These are phyloP conservation scores for Cossypha caffra DNA, from an alignment of 2,797 vertebrate genomes.

Conservation along the genomic window DNA sequence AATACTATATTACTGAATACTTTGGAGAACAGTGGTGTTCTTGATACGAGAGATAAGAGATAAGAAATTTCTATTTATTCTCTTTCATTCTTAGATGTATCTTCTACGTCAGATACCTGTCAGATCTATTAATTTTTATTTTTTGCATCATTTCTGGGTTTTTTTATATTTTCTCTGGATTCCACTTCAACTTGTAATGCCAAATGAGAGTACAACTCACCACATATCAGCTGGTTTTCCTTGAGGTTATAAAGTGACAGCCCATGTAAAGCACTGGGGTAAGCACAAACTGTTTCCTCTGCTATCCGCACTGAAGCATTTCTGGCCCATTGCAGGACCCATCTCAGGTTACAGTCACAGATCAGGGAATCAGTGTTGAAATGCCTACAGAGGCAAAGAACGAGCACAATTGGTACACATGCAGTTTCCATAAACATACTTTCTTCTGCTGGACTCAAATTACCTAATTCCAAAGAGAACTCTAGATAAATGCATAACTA, in stretches of 20 bases:
- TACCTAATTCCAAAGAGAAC: neutral
- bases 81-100: neutral
- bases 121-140: neutral
- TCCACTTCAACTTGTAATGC: neutral
- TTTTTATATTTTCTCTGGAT: neutral
- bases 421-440: neutral
- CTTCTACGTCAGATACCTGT: neutral
- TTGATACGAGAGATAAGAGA: neutral
- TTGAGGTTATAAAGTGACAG: conserved; percentile 81
- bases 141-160: accelerated
- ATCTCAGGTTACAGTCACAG: conserved; percentile 91
- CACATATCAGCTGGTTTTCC: conserved; percentile 85
- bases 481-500: neutral
- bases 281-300: conserved; percentile 84
- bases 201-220: conserved; percentile 73
- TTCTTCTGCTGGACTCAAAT: neutral
- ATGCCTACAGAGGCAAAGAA: conserved; percentile 76
- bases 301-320: conserved; percentile 81
- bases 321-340: conserved; percentile 86
- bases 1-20: neutral
- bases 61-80: neutral
- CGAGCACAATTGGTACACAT: neutral
- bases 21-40: neutral
- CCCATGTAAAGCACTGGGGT: conserved; percentile 83
- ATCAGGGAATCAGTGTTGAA: conserved; percentile 87